Evolutionary conservation across 2,113 vertebrate genomes (phyloP), one percentile per base, ranked within the genome.

Genomic region (Pangasianodon gigas): DNA sequence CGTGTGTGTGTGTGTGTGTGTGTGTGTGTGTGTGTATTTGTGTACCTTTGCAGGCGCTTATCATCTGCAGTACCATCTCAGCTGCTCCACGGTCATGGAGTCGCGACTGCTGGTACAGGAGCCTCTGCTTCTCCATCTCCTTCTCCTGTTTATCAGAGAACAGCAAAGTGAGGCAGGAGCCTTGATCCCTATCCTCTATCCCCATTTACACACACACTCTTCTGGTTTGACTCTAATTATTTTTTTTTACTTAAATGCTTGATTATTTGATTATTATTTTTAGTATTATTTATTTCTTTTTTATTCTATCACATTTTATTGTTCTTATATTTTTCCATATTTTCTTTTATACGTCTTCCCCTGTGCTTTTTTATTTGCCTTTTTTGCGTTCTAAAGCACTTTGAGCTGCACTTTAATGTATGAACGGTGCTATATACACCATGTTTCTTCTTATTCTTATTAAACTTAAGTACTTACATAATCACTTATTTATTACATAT

Each of bases 11-110:
- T 37, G 37, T 88, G 86, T 48, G n/a, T 81, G 65, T 85, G 26
- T 85, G 51, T 86, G 29, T 60, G 48, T 62, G 21, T 86, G 52
- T 84, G 41, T 62, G 51, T 80, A 9, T 62, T 81, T 52, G 46
- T 16, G 0, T 87, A 98, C 98, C 98, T 96, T 97, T 98, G 94
- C 98, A 98, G 87, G 98, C 98, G 0, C 98, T 98, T 90, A 99
- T 97, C 98, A 99, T 99, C 92, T 98, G 98, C 44, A 99, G 95
- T 18, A 99, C 97, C 98, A 98, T 99, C 94, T 99, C 97, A 0
- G 98, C 97, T 0, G 97, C 97, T 0, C 97, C 98, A 1, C 97
- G 96, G 83, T 96, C 97, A 93, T 98, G 98, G 81, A 98, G 96
- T 81, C 98, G 94, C 0, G 98, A 96, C 93, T 98, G 98, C 92